Percentiles rank a stretch among this genome's conserved stretches.
These are phyloP conservation scores for Zygogramma bicolorata DNA, from an alignment of 2,888 invertebrate species.

Conservation along the genomic window DNA sequence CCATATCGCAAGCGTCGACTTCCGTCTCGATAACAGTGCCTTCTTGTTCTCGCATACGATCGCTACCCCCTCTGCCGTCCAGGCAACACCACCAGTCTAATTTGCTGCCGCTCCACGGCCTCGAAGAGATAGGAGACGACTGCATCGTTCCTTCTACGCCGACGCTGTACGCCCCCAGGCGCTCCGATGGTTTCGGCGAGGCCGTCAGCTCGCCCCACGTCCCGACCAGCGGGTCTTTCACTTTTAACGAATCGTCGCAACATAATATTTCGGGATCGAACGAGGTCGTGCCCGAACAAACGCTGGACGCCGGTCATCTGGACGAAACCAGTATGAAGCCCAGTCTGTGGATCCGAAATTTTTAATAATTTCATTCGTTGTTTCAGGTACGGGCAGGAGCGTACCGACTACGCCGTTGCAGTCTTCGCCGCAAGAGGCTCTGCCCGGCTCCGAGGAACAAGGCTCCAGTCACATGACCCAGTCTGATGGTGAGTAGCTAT, in stretches of 20 bases:
- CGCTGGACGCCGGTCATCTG: constrained; percentile 56
- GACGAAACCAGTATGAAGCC: constrained; percentile 63
- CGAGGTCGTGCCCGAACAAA: constrained; percentile 63
- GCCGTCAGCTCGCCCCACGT: constrained; percentile 92
- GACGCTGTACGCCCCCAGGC: constrained; percentile 83
- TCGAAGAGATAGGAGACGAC: constrained; percentile 79
- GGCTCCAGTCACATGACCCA: constrained; percentile 54
- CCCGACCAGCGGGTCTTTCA: constrained; percentile 73
- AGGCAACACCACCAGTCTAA: constrained; percentile 67
- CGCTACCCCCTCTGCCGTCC: constrained; percentile 68
- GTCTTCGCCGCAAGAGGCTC: constrained; percentile 72
- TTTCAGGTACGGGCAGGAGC: constrained; percentile 73
- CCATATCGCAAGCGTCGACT: constrained; percentile 54
- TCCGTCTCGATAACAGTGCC: constrained; percentile 64
- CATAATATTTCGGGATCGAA: constrained; percentile 51
- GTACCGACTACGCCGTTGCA: constrained; percentile 77
- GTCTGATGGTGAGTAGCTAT: constrained; percentile 54
- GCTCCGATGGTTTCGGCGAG: constrained; percentile 90
- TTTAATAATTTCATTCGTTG: constrained; percentile 48
- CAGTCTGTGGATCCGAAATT: constrained; percentile 41
- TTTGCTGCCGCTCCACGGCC: constrained; percentile 64
- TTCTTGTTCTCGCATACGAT: constrained; percentile 69
- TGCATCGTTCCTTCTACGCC: constrained; percentile 91
- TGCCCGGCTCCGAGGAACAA: constrained; percentile 60
- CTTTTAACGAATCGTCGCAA: constrained; percentile 70